Evolutionary conservation across 2,888 invertebrate genomes (phyloP), one percentile per base, ranked within the genome.

Genomic region (Drosophila barbarae): DNA sequence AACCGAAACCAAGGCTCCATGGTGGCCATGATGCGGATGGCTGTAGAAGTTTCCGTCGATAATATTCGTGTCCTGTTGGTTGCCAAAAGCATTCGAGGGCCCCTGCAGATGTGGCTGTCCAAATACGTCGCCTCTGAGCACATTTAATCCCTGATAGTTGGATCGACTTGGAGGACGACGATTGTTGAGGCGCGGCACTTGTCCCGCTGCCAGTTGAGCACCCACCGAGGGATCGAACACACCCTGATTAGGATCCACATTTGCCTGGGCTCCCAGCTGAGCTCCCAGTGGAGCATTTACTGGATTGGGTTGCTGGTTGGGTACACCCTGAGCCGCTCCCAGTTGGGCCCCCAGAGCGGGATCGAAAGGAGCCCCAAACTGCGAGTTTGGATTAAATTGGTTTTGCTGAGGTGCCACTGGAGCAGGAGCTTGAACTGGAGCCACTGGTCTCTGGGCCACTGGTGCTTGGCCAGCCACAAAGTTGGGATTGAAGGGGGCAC

Each of bases 41-140:
- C 74, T 72, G 26, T 71, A 79, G 65, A 77, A 85, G 52, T 72
- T 80, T 28, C 83, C 83, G 28, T 83, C 76, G 9, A 84, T 76
- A 9, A 84, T 74, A n/a, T 84, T 84, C 3, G 73, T 81, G 15
- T 77, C 85, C 71, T 84, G 83, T 21, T 74, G 79, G 46, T 86
- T 84, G 12, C 77, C 76, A n/a, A 73, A 41, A 0, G 51, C 44
- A 26, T 63, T 70, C 1, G 51, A 39, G 0, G 79, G 74, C 13
- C 79, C 74, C 46, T 67, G 81, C 1, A 77, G 13, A 8, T 70
- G 54, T 0, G 81, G 86, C 23, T 72, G 78, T 0, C 81, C 85
- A 28, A 76, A 71, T 1, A 83, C 76, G 55, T 77, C 72, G 28
- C 83, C 83, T 9, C 65, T 64, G 4, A 86, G 64, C 8, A 83